Conservation (phyloP, 2,797 vertebrate genomes). For the Lagodon rhomboides region DNA sequence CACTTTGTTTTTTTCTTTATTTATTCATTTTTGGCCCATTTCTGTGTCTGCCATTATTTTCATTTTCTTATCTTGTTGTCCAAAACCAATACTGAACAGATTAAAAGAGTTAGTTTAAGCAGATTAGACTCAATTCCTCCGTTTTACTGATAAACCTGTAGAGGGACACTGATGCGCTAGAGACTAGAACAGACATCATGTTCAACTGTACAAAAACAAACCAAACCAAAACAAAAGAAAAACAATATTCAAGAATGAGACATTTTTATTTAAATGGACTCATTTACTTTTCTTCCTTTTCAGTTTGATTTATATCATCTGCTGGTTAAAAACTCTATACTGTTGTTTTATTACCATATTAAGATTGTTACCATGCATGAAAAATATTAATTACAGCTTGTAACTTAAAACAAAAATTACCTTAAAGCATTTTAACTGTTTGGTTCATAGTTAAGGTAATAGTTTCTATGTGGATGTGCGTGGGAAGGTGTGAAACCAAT, state of each 20-base stretch:
- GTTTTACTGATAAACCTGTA: constrained; percentile 18
- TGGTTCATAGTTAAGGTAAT: constrained; percentile 26
- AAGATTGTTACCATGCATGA: too few relatives aligned
- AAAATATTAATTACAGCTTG: too few relatives aligned
- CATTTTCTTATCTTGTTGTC: constrained; percentile 6
- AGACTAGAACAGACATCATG: not conserved
- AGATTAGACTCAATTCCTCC: constrained; percentile 41
- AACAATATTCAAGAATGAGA: too few relatives aligned
- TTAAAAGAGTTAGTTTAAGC: constrained; percentile 41
- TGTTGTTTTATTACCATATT: too few relatives aligned
- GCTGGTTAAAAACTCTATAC: too few relatives aligned
- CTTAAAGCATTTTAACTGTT: not conserved
- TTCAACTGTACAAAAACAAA: not conserved
- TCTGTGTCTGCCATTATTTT: not conserved
- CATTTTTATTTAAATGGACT: too few relatives aligned
- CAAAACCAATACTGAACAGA: constrained; percentile 31
- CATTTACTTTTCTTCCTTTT: too few relatives aligned
- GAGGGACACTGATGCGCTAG: not conserved
- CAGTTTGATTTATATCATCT: too few relatives aligned
- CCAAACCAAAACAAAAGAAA: not conserved
- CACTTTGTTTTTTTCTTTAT: not conserved
- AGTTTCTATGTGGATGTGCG: constrained; percentile 3
- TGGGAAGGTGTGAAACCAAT: constrained; percentile 4
- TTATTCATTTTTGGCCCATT: not conserved
- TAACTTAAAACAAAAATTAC: too few relatives aligned